Percentiles rank a stretch among this genome's conserved stretches.
Conservation (phyloP, 2,888 invertebrate genomes). For the Napeogenes inachia region DNA sequence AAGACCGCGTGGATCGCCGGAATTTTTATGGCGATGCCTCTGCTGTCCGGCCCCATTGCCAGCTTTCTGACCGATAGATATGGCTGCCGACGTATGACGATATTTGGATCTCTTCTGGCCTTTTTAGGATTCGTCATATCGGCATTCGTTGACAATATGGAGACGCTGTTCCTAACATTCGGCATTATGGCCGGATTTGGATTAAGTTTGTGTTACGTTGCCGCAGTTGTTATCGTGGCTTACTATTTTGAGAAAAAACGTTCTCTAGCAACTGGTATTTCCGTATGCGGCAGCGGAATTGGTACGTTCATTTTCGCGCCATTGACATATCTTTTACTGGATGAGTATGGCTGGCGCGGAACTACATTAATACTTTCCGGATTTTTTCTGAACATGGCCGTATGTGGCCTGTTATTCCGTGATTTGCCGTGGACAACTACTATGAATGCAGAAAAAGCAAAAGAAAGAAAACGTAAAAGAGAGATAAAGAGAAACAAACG, state of each 20-base stretch:
- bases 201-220: constrained; percentile 90
- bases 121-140: constrained; percentile 87
- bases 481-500: constrained; percentile 77
- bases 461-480: constrained; percentile 79
- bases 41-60: constrained; percentile 90
- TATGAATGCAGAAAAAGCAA: constrained; percentile 79
- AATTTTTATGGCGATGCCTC: constrained; percentile 93
- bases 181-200: constrained; percentile 91
- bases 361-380: constrained; percentile 89
- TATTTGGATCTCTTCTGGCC: constrained; percentile 86
- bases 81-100: constrained; percentile 88
- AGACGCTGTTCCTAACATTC: constrained; percentile 87
- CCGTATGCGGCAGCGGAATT: constrained; percentile 92
- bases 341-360: constrained; percentile 89
- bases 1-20: constrained; percentile 95
- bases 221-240: constrained; percentile 93
- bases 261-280: constrained; percentile 90
- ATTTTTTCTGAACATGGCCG: constrained; percentile 87
- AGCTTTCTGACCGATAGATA: constrained; percentile 89
- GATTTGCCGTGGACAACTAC: constrained; percentile 79
- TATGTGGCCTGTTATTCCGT: constrained; percentile 88
- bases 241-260: constrained; percentile 92
- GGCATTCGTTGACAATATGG: constrained; percentile 85
- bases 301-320: constrained; percentile 93
- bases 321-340: constrained; percentile 83